phyloP scores from a whole-genome alignment of 1,140 invertebrate species.

The Heliconius hewitsoni region DNA sequence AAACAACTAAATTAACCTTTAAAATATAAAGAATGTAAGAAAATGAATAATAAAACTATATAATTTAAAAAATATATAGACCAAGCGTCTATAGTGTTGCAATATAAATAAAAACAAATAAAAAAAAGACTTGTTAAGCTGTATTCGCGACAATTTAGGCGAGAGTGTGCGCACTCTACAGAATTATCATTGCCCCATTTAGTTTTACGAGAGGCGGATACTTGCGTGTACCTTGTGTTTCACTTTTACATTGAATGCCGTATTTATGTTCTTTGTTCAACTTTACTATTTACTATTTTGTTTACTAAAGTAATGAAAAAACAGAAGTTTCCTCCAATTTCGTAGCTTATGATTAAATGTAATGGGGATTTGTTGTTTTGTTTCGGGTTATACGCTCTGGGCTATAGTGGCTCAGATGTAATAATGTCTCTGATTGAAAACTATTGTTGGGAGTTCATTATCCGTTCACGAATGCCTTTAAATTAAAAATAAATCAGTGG shows the following conservation, averaged over 20 bases:
- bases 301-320: conserved; percentile 4
- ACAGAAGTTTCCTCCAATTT: not conserved
- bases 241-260: conserved; percentile 31
- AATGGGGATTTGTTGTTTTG: not conserved
- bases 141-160: conserved; percentile 29
- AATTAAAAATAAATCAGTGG: too few relatives aligned
- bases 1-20: too few relatives aligned
- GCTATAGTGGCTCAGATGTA: too few relatives aligned
- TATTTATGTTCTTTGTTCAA: conserved; percentile 15
- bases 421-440: too few relatives aligned
- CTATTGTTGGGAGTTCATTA: too few relatives aligned
- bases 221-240: conserved; percentile 7
- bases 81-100: too few relatives aligned
- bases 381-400: not conserved
- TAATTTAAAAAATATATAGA: too few relatives aligned
- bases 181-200: conserved; percentile 62
- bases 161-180: conserved; percentile 29
- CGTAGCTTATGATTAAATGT: not conserved
- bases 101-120: not conserved
- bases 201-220: conserved; percentile 48
- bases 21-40: too few relatives aligned
- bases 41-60: too few relatives aligned
- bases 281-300: conserved; percentile 10
- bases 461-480: too few relatives aligned
- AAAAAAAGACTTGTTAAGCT: not conserved